A percentile compares a stretch with the other conserved stretches of the same genome.
Conservation (phyloP, 2,888 invertebrate species). For the Zygogramma bicolorata region DNA sequence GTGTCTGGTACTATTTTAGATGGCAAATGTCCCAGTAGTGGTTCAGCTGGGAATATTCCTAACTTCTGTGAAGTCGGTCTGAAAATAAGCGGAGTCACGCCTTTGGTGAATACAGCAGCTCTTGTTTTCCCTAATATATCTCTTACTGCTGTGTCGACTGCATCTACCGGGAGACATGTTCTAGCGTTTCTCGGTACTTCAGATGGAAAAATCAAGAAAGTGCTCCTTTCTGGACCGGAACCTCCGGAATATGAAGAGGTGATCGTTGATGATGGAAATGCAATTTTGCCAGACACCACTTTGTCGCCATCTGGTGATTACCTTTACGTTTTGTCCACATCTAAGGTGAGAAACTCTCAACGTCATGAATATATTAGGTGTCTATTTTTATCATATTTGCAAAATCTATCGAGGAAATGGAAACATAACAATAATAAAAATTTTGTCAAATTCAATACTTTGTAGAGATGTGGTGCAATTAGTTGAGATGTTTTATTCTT, state of each 20-base stretch:
- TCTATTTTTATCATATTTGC: no score
- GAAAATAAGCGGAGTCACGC: constrained; percentile 90
- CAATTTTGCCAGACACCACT: constrained; percentile 87
- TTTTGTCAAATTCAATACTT: no score
- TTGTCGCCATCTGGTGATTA: constrained; percentile 87
- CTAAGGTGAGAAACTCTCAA: constrained; percentile 70
- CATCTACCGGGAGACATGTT: constrained; percentile 91
- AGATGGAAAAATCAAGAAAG: constrained; percentile 89
- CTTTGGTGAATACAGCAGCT: constrained; percentile 82
- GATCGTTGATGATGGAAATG: constrained; percentile 81
- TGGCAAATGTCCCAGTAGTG: constrained; percentile 90
- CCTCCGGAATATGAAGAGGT: constrained; percentile 91
- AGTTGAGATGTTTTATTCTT: no score
- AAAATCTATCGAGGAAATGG: no score
- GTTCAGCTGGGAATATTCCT: constrained; percentile 89
- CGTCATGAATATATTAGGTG: no score
- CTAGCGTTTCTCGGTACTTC: constrained; percentile 94
- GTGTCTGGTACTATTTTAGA: constrained; percentile 92
- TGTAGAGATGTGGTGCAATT: no score
- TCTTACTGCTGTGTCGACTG: constrained; percentile 86
- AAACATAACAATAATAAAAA: no score
- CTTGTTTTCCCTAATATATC: constrained; percentile 84
- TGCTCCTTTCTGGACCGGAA: constrained; percentile 76
- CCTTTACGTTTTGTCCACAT: constrained; percentile 85
- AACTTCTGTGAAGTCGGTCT: constrained; percentile 93